phyloP scores from a whole-genome alignment of 2,797 vertebrate genomes.

The Toxotes lorentzi region DNA sequence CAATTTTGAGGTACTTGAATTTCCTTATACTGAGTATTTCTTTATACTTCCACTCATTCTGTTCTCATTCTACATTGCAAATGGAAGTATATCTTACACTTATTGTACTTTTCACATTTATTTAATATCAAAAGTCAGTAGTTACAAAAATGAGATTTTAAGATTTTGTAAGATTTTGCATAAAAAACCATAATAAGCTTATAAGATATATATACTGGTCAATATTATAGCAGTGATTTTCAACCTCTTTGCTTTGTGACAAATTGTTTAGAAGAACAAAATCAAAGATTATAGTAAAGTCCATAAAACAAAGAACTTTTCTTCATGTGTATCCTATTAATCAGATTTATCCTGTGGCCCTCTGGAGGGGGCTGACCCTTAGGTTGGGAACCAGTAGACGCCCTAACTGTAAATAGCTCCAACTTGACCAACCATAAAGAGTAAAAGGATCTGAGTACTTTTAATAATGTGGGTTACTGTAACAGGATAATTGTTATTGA shows the following conservation, averaged over 20 bases:
- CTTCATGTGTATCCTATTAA: too few relatives aligned
- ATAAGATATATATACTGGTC: neutral
- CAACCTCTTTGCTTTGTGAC: neutral
- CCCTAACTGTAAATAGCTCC: neutral
- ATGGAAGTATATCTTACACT: neutral
- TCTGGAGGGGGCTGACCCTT: too few relatives aligned
- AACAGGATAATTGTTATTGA: neutral
- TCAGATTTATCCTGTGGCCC: neutral
- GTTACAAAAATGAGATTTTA: neutral
- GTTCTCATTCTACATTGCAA: neutral
- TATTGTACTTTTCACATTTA: neutral
- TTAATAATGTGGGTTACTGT: neutral
- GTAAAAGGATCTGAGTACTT: neutral
- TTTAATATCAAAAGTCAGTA: neutral
- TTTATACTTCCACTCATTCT: neutral
- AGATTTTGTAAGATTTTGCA: neutral
- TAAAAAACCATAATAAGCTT: neutral
- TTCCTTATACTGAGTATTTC: neutral
- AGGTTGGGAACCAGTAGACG: neutral
- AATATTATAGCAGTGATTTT: neutral
- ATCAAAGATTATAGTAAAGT: neutral
- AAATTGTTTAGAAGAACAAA: neutral
- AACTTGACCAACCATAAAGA: too few relatives aligned
- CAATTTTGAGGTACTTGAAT: neutral
- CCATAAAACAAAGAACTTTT: neutral